Evolutionary conservation across 2,797 vertebrate species (phyloP).

Genomic region (Xenentodon cancila): DNA sequence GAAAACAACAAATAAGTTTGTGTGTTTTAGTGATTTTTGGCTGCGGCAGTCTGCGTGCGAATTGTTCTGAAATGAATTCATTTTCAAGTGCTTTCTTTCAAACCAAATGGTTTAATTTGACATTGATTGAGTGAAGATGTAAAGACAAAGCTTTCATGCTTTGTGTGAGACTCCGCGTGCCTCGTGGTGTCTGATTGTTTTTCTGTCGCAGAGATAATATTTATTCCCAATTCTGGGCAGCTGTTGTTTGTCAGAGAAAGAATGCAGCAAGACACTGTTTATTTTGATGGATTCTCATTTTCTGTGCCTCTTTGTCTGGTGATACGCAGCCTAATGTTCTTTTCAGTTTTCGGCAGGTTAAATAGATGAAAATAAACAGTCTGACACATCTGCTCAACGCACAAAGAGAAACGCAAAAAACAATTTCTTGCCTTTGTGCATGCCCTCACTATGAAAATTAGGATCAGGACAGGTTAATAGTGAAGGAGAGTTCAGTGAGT

Average conservation of each 20-base stretch:
- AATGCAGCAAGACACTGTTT: conserved; percentile 62
- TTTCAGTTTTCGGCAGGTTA: conserved; percentile 35
- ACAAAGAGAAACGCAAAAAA: conserved; percentile 20
- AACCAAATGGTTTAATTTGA: conserved; percentile 50
- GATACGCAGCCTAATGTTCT: conserved; percentile 41
- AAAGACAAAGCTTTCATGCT: conserved; percentile 44
- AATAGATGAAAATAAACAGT: conserved; percentile 38
- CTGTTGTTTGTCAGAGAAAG: conserved; percentile 72
- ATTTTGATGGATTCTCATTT: conserved; percentile 64
- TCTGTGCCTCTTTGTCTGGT: conserved; percentile 30
- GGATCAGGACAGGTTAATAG: conserved; percentile 53
- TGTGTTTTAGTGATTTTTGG: conserved; percentile 38
- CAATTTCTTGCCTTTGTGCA: conserved; percentile 18
- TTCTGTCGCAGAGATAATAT: conserved; percentile 73
- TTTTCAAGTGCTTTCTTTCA: conserved; percentile 33
- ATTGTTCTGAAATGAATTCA: conserved; percentile 36
- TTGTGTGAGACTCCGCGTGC: conserved; percentile 46
- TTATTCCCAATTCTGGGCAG: conserved; percentile 77
- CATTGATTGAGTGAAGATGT: conserved; percentile 39
- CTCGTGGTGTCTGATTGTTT: conserved; percentile 63
- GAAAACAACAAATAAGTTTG: conserved; percentile 34
- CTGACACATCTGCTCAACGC: conserved; percentile 28
- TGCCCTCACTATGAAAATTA: conserved; percentile 42
- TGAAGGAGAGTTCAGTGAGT: conserved; percentile 51
- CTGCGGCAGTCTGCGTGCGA: conserved; percentile 18